Conservation (phyloP, 2,888 invertebrate genomes). For the Drosophila trichaetosa region DNA sequence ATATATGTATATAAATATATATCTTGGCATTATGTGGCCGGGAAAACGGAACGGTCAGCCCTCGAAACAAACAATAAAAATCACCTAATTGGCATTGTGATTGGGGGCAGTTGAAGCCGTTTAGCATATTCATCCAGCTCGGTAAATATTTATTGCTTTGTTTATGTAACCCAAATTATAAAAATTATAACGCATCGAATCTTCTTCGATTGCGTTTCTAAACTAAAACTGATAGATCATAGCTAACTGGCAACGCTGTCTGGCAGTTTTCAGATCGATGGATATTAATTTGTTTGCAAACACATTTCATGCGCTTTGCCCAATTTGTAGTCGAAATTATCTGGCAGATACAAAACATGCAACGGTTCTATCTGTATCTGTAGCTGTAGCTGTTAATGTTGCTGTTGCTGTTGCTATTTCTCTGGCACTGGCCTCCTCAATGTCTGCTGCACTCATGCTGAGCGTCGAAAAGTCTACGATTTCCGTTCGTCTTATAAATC, state of each 20-base stretch:
- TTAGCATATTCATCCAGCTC: slow-evolving; percentile 53
- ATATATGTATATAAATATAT: not conserved
- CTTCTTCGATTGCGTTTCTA: slow-evolving; percentile 4
- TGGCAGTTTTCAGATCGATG: slow-evolving; percentile 72
- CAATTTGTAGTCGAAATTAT: slow-evolving; percentile 65
- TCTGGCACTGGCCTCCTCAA: slow-evolving; percentile 53
- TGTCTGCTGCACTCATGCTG: slow-evolving; percentile 79
- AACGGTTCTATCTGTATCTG: slow-evolving; percentile 13
- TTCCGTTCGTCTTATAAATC: slow-evolving; percentile 80
- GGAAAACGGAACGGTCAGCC: slow-evolving; percentile 29
- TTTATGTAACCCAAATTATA: slow-evolving; percentile 74
- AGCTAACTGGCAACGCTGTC: slow-evolving; percentile 48
- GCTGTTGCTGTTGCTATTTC: slow-evolving; percentile 4
- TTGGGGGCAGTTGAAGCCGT: slow-evolving; percentile 10
- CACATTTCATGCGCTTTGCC: slow-evolving; percentile 71
- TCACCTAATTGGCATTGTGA: slow-evolving; percentile 48
- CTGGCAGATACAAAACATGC: slow-evolving; percentile 54
- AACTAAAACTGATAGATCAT: slow-evolving; percentile 52
- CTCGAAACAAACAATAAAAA: slow-evolving; percentile 35
- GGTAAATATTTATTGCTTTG: slow-evolving; percentile 66
- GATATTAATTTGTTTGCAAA: slow-evolving; percentile 79
- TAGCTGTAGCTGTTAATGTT: slow-evolving; percentile 10
- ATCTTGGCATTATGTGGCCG: slow-evolving; percentile 59
- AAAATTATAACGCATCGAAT: slow-evolving; percentile 52
- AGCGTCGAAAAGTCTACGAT: slow-evolving; percentile 82